Base-by-base conservation (phyloP, 2,113 vertebrate genomes). In the Tretioscincus oriximinensis region DNA sequence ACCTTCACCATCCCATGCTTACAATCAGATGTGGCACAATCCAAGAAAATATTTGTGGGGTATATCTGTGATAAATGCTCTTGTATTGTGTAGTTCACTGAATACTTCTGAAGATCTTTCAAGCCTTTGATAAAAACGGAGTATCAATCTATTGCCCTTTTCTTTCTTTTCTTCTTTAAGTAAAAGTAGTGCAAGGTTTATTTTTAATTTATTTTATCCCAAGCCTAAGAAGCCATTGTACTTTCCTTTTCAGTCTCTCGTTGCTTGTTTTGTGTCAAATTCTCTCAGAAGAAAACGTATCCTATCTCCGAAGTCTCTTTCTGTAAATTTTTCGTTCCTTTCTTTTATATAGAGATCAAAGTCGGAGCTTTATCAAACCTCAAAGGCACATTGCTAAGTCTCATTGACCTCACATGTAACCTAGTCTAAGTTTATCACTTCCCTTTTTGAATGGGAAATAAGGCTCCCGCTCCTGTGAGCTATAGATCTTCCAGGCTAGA, bases 401-500 rank as follows among this genome's bases (percentile, higher is more conserved):
- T 63, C 78, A 65, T 81, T 83, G 74, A 83, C 24, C 35, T 81
- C 2, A 18, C n/a, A 61, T 86, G 81, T 86, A 71, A 86, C 71
- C 51, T 35, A 85, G 45, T 4, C 60, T 54, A 76, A 69, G 61
- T 80, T 83, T 80, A 81, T 73, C 74, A 4, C 51, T 87, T 67
- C 81, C 28, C 26, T 85, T 88, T n/a, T 80, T 64, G 41, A 68
- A 74, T 78, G 61, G 73, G 67, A 81, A 12, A 51, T 26, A 75
- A 21, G 66, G 65, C 18, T 68, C 29, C 74, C 67, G 49, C 66
- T 72, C 66, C 72, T 75, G 2, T 28, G 45, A 22, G 31, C 45
- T 76, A 70, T 22, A 18, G 16, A 65, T 87, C 18, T 67, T 66
- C 77, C 64, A 16, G 74, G 84, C 66, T 41, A 70, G 81, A 81